Evolutionary conservation across 1,140 invertebrate species (phyloP), one percentile per base, ranked within the genome.

Genomic region (Drosophila lacertosa): DNA sequence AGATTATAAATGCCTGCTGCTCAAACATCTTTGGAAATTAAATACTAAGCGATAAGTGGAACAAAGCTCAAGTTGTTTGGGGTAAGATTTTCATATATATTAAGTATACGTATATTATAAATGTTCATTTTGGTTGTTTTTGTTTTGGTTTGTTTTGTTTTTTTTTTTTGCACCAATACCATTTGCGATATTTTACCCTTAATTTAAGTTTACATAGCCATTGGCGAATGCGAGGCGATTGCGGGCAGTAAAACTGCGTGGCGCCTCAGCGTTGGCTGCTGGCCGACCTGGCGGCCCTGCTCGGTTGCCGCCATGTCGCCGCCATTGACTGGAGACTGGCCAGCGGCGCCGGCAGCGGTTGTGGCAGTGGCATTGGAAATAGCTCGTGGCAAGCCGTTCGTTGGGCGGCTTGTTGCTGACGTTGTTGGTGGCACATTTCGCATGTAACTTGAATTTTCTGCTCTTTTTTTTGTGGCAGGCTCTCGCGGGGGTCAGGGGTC

Each of bases 111-210:
- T 37, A 37, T 48, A 7, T 18, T 53, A 40, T 4, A 10, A 26
- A 15, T 42, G 16, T 26, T 26, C 37, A 9, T 57, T 78, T 64
- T 44, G 18, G 7, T 13, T 37, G 16, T 70, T 62, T 26, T 53
- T 62, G 54, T 57, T 45, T 74, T 73, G 35, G n/a, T n/a, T n/a
- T n/a, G n/a, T n/a, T n/a, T n/a, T n/a, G n/a, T n/a, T n/a, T n/a
- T n/a, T n/a, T n/a, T n/a, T 57, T 72, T 65, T 88, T 74, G 77
- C 89, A 90, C 89, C 89, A 90, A 90, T 90, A 90, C 89, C 79
- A 82, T 90, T 88, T 90, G 76, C 89, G 89, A 90, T 90, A 90
- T 90, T 90, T 90, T 90, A 90, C 89, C 89, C 89, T 90, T 90
- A 90, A 83, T 82, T 88, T 76, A 82, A 90, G 86, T 83, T 82